Evolutionary conservation across 2,888 invertebrate species (phyloP), one percentile per base, ranked within the genome.

Genomic region (Pristionchus mayeri): DNA sequence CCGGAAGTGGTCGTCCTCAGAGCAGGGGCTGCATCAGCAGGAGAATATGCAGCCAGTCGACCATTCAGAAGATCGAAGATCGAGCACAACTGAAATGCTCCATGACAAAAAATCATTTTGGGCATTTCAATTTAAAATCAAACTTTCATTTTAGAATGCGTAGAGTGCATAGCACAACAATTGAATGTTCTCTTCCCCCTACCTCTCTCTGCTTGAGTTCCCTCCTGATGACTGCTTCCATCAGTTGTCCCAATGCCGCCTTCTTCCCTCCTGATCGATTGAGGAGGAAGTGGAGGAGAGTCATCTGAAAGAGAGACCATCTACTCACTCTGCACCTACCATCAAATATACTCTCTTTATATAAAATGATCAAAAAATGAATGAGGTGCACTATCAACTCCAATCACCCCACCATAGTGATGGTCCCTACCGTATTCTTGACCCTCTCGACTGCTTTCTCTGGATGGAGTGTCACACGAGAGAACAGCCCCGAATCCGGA

Each of bases 341-440:
- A n/a, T n/a, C n/a, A n/a, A n/a, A n/a, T n/a, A n/a, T n/a, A n/a
- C n/a, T n/a, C n/a, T n/a, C n/a, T n/a, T n/a, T n/a, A n/a, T n/a
- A n/a, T n/a, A n/a, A n/a, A n/a, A n/a, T n/a, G n/a, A n/a, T n/a
- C n/a, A n/a, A n/a, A n/a, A n/a, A n/a, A n/a, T n/a, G n/a, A n/a
- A n/a, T n/a, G n/a, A n/a, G n/a, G n/a, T n/a, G n/a, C n/a, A n/a
- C n/a, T n/a, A 57, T 63, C 27, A 27, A 54, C 11, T 30, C 13
- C 27, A 16, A 63, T 9, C 13, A 13, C 54, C 54, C 54, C 30
- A 48, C 57, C 57, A n/a, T n/a, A n/a, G n/a, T n/a, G n/a, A n/a
- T n/a, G n/a, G n/a, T n/a, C n/a, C n/a, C 13, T 40, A 83, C 83
- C 83, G 67, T 83, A 83, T 71, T 40, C 71, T 52, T 71, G 34